Percentiles rank a stretch among this genome's conserved stretches.
Evolutionary conservation across 2,888 invertebrate genomes (phyloP).

Genomic region (Liodrosophila aerea): DNA sequence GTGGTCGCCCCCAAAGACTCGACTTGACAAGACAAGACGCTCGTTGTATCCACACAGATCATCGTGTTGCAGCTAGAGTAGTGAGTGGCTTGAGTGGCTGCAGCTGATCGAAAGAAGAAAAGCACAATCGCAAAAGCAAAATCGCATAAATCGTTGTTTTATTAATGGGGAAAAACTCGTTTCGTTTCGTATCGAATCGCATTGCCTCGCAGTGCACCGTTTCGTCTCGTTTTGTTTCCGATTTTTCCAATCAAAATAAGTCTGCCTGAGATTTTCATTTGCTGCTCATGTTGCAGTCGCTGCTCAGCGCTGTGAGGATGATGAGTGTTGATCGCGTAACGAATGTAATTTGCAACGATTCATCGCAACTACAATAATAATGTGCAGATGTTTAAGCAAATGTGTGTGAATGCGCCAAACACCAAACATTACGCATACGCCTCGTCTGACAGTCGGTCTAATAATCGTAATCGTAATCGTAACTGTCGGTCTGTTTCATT

Average conservation of each 20-base stretch:
- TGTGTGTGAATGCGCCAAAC: slow-evolving; percentile 14
- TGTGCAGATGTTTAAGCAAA: background rate
- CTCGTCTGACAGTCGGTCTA: slow-evolving; percentile 27
- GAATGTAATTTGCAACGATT: slow-evolving; percentile 25
- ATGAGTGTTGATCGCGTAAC: slow-evolving; percentile 36
- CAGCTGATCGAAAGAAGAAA: slow-evolving; percentile 48
- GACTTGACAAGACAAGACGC: background rate
- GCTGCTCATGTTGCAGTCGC: slow-evolving; percentile 61
- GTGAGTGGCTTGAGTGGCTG: slow-evolving; percentile 31
- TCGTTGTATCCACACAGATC: background rate
- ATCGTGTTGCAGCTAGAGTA: slow-evolving; percentile 18
- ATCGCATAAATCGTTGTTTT: slow-evolving; percentile 19
- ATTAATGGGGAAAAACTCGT: slow-evolving; percentile 65
- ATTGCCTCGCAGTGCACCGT: too few relatives aligned
- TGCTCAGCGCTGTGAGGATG: slow-evolving; percentile 50
- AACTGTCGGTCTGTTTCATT: too few relatives aligned
- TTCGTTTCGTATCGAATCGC: slow-evolving; percentile 35
- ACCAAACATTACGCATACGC: slow-evolving; percentile 54
- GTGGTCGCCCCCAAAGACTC: slow-evolving; percentile 61
- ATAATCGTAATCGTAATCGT: too few relatives aligned
- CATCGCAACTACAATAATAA: background rate
- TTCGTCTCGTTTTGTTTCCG: slow-evolving; percentile 24
- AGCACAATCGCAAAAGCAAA: slow-evolving; percentile 37
- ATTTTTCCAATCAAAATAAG: slow-evolving; percentile 56
- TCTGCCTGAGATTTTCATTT: slow-evolving; percentile 21